phyloP scores from a whole-genome alignment of 2,113 vertebrate genomes.

The Callipepla californica region DNA sequence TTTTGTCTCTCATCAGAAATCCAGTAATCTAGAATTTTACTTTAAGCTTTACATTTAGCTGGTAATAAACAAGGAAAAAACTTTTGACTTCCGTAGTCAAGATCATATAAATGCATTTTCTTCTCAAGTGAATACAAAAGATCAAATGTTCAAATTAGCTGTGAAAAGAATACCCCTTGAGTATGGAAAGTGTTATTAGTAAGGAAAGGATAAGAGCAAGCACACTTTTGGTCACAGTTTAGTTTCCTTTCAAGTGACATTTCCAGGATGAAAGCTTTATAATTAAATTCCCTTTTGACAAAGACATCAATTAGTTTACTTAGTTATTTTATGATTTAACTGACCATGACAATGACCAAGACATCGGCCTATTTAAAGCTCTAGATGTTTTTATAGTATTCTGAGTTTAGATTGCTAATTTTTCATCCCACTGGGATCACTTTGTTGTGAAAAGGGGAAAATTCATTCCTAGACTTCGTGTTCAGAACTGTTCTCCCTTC shows the following conservation, averaged over 20 bases:
- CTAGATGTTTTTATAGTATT: constrained; percentile 46
- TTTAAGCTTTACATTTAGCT: neutral
- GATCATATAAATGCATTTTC: neutral
- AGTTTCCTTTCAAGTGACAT: constrained; percentile 53
- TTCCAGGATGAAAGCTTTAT: constrained; percentile 67
- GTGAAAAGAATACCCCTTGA: constrained; percentile 50
- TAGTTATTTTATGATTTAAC: constrained; percentile 68
- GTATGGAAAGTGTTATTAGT: constrained; percentile 31
- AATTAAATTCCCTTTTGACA: constrained; percentile 69
- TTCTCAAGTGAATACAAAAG: neutral
- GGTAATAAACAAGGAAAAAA: neutral
- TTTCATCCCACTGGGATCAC: constrained; percentile 30
- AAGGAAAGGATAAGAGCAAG: constrained; percentile 46
- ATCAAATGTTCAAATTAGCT: constrained; percentile 13
- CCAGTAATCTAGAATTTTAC: neutral
- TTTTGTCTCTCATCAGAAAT: neutral
- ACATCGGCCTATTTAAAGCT: constrained; percentile 49
- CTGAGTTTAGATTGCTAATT: constrained; percentile 58
- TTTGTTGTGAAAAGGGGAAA: constrained; percentile 51
- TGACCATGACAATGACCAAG: constrained; percentile 37
- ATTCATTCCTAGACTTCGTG: neutral
- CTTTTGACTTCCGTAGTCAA: neutral
- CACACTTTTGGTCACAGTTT: constrained; percentile 42
- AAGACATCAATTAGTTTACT: constrained; percentile 64
- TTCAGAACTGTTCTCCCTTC: neutral